Base-by-base conservation (phyloP, 2,888 invertebrate species). In the Pemphredon lugubris region DNA sequence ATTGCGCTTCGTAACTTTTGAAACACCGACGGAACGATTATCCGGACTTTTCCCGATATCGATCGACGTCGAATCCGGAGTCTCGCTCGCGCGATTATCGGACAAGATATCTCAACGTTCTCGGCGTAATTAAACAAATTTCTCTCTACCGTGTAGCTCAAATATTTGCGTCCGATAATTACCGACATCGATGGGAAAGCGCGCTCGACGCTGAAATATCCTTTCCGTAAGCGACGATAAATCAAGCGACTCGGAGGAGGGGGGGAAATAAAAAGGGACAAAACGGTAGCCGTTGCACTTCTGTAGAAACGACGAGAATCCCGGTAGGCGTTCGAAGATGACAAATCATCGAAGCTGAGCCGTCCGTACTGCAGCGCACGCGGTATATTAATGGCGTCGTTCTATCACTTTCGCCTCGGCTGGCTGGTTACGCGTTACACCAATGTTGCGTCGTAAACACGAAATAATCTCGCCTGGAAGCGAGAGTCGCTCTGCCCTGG, bases 351-450 rank as follows among this genome's bases (percentile, higher is more conserved):
- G 44, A 13, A 11, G 23, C 23, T 18, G 16, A 39, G 7, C 2
- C 11, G 16, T 16, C 39, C 44, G 32, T 2, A 11, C 16, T 20
- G 16, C 32, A 14, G 11, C 32, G 18, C 42, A 18, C 37, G 32
- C 44, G 18, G 55, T 42, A 42, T 51, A 42, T 50, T 51, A 60
- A 60, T 50, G 30, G 16, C 16, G 20, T 5, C 20, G 21, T 23
- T 59, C 59, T 32, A 50, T 60, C 59, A 60, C 59, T 60, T 51
- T 60, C 59, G 34, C 50, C 42, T 50, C 32, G 59, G 26, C 20
- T 42, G 40, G 37, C 42, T 42, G 39, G 59, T 40, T 60, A 47
- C 23, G 23, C 37, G 34, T 37, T 16, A 16, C n/a, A n/a, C 37
- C 50, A 34, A 50, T 50, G 58, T 39, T 39, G 39, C 47, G n/a